Evolutionary conservation across 2,113 vertebrate species (phyloP).

Genomic region (Tragelaphus strepsiceros): DNA sequence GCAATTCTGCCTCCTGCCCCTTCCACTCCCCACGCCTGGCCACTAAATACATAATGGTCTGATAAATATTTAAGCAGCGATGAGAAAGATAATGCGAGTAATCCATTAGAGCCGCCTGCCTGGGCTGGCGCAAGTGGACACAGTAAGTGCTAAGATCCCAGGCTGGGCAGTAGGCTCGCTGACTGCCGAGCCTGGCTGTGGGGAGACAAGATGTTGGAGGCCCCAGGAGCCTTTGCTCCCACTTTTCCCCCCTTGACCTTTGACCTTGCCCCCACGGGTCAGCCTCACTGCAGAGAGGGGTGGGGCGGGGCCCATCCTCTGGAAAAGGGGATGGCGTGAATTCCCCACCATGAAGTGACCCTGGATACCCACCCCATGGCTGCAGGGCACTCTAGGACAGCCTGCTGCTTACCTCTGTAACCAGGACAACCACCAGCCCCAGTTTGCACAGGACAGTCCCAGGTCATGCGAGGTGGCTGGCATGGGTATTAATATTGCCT

Average conservation of each 20-base stretch:
- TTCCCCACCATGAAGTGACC: too few species aligned
- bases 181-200: not conserved
- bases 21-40: slow-evolving; percentile 56
- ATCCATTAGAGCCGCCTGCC: slow-evolving; percentile 84
- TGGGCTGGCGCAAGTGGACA: slow-evolving; percentile 71
- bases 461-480: not conserved
- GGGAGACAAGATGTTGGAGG: not conserved
- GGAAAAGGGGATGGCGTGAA: not conserved
- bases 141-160: slow-evolving; percentile 78
- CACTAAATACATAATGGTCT: slow-evolving; percentile 88
- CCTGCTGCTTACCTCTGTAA: not conserved
- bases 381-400: not conserved
- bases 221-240: not conserved
- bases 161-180: slow-evolving; percentile 66
- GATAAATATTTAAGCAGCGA: slow-evolving; percentile 93
- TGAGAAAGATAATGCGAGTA: slow-evolving; percentile 85
- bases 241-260: not conserved
- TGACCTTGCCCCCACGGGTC: not conserved
- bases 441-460: not conserved
- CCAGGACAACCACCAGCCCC: not conserved
- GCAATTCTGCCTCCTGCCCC: slow-evolving; percentile 62
- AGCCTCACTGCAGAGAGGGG: not conserved
- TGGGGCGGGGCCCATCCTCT: not conserved
- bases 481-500: not conserved
- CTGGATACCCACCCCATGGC: accelerated